A percentile compares a stretch with the other conserved stretches of the same genome.
Conservation (phyloP, 2,113 vertebrate genomes). For the Saguinus midas region DNA sequence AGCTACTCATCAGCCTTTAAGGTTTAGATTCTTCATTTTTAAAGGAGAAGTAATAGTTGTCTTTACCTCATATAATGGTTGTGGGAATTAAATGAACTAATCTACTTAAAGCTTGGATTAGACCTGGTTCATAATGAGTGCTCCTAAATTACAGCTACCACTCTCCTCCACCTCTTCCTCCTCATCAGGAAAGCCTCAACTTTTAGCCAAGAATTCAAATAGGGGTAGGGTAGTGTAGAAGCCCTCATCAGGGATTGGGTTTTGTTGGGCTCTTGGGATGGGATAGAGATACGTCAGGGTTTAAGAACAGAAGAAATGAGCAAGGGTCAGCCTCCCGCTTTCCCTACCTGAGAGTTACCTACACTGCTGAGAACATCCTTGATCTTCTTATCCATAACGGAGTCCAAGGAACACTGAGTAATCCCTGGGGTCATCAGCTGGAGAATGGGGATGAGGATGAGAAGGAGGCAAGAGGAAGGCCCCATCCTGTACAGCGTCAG, state of each 20-base stretch:
- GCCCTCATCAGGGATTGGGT: background rate
- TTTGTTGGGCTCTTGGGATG: background rate
- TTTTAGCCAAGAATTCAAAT: background rate
- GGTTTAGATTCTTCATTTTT: background rate
- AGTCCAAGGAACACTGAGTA: background rate
- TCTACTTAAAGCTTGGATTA: background rate
- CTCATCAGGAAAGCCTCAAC: background rate
- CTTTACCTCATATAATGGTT: background rate
- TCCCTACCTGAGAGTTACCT: background rate
- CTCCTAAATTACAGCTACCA: background rate
- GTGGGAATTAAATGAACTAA: background rate
- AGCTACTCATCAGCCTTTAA: background rate
- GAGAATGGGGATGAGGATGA: background rate
- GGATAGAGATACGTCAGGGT: background rate
- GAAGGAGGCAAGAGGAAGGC: background rate
- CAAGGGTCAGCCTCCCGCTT: background rate
- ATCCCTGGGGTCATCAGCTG: background rate
- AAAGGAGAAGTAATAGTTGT: background rate
- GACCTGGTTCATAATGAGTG: background rate
- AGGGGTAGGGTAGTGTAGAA: background rate
- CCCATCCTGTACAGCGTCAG: slow-evolving; percentile 7
- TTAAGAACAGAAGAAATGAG: background rate
- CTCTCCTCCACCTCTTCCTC: background rate
- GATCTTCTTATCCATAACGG: background rate
- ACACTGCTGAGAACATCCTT: background rate